Base-by-base conservation (phyloP, 2,888 invertebrate genomes). In the Idaea straminata region DNA sequence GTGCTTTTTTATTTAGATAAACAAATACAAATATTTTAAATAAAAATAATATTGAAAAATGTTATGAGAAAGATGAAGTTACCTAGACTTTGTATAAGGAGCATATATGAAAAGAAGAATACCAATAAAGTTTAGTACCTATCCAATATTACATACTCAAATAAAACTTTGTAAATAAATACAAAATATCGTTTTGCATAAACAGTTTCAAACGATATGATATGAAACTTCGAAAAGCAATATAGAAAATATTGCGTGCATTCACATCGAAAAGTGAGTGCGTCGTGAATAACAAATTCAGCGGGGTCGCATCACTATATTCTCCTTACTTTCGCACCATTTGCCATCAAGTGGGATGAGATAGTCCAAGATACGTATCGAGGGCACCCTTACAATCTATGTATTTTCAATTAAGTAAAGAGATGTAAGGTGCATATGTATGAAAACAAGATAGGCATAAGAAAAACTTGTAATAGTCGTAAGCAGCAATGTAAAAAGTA, bases 311-410 rank as follows among this genome's bases (percentile, higher is more conserved):
- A 83, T 81, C 83, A 78, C 85, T 89, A 84, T 87, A 89, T 88
- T 84, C 87, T 78, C 76, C 78, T 91, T 89, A 87, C 83, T 90
- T 89, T 85, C 87, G 80, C 79, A 69, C 89, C 89, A 90, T 92
- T 92, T 88, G 86, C 83, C 77, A 77, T 78, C 90, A 91, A 92
- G 91, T 91, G 92, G 86, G 77, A 81, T 86, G 91, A 80, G 87
- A 91, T 91, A 91, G 90, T 88, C 89, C 83, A 88, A 85, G 89
- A 88, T 89, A 86, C 82, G 84, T 83, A 88, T 86, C 86, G 81
- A 72, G 79, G 81, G 74, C 75, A 77, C 76, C 77, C 79, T 79
- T 79, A 77, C 84, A 83, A 86, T 85, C 83, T 84, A 85, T 84
- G 79, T 83, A 79, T 83, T 84, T 87, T 82, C 85, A 86, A 87